Percentiles rank a stretch among this genome's conserved stretches.
phyloP scores from a whole-genome alignment of 2,797 vertebrate genomes.

The Microctenopoma steveboyesi region DNA sequence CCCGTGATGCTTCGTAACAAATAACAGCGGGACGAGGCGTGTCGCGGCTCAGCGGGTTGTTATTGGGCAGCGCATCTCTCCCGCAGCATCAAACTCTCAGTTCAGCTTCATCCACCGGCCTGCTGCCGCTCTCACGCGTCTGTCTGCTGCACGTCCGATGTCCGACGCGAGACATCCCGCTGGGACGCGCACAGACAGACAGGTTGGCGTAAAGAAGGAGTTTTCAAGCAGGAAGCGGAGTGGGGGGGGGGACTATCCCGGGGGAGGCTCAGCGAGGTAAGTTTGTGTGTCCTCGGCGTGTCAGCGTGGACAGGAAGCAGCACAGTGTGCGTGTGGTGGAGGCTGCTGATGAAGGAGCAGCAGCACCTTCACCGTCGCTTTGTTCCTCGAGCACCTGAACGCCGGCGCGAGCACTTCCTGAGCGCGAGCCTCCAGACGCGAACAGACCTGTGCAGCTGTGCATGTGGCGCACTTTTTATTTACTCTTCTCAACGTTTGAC shows the following conservation, averaged over 20 bases:
- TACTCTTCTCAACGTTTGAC: too few species aligned
- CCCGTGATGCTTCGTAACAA: constrained; percentile 76
- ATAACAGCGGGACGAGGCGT: constrained; percentile 63
- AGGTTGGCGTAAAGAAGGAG: neutral
- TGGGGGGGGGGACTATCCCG: neutral
- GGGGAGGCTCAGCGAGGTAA: constrained; percentile 45
- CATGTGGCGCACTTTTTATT: neutral
- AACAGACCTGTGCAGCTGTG: constrained; percentile 19
- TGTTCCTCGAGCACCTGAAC: neutral
- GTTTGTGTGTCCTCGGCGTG: constrained; percentile 16
- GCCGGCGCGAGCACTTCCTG: constrained; percentile 36
- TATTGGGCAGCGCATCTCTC: constrained; percentile 53
- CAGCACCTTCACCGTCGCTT: neutral
- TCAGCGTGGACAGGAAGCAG: neutral
- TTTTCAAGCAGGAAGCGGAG: constrained; percentile 65
- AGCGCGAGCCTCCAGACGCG: neutral
- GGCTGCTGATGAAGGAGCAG: constrained; percentile 1
- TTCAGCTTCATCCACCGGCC: constrained; percentile 12
- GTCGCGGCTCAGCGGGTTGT: constrained; percentile 46
- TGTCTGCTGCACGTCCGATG: constrained; percentile 13
- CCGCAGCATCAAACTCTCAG: constrained; percentile 51
- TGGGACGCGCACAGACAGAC: neutral
- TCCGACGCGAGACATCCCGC: neutral
- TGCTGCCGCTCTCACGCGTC: neutral
- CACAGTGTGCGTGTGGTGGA: neutral